Conservation (phyloP, 2,888 invertebrate genomes). For the Tachina grossa region DNA sequence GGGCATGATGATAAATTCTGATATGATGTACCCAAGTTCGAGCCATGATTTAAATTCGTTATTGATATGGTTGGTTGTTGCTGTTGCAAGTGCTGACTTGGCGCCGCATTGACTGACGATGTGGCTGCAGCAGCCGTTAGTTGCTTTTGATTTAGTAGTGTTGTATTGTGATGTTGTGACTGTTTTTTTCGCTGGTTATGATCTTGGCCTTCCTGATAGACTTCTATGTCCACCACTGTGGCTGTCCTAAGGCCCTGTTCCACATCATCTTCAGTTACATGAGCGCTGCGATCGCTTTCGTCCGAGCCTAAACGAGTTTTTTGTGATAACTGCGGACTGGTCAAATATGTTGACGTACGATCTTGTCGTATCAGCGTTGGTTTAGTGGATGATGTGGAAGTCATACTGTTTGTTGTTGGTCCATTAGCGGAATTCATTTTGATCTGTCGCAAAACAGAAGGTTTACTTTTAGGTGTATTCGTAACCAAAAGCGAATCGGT, state of each 20-base stretch:
- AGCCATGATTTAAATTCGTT: slow-evolving; percentile 81
- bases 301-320: slow-evolving; percentile 90
- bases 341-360: slow-evolving; percentile 90
- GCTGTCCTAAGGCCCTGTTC: slow-evolving; percentile 79
- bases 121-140: slow-evolving; percentile 74
- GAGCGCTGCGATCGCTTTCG: slow-evolving; percentile 87
- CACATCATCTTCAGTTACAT: slow-evolving; percentile 83
- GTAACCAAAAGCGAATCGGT: slow-evolving; percentile 90
- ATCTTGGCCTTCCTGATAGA: slow-evolving; percentile 81
- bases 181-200: slow-evolving; percentile 65
- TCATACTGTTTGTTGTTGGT: slow-evolving; percentile 79
- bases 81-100: slow-evolving; percentile 75
- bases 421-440: slow-evolving; percentile 81
- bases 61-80: slow-evolving; percentile 84
- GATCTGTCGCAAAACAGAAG: slow-evolving; percentile 79
- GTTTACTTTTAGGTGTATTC: slow-evolving; percentile 81
- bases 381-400: slow-evolving; percentile 84
- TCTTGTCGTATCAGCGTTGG: slow-evolving; percentile 94
- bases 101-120: slow-evolving; percentile 56
- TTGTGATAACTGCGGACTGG: slow-evolving; percentile 88
- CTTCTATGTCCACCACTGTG: slow-evolving; percentile 83
- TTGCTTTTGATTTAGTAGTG: slow-evolving; percentile 61
- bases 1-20: slow-evolving; percentile 85
- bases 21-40: slow-evolving; percentile 80
- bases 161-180: slow-evolving; percentile 30